Conservation (phyloP, 2,797 vertebrate species). For the Myiothlypis coronata region DNA sequence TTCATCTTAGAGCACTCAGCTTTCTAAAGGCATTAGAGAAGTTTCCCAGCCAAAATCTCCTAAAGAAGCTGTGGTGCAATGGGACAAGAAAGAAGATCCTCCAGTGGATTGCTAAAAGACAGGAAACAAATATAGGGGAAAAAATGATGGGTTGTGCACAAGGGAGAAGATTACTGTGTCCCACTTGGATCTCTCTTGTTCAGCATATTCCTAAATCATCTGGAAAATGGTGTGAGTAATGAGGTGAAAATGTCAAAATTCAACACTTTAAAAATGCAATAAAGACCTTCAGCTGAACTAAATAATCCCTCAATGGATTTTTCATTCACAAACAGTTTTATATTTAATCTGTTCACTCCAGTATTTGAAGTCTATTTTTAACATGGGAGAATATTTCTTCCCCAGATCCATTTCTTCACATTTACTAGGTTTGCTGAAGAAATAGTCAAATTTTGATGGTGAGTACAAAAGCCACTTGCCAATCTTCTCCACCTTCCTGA, state of each 20-base stretch:
- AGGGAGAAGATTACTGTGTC: not conserved
- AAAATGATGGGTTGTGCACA: not conserved
- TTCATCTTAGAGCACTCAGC: not conserved
- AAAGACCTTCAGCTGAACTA: not conserved
- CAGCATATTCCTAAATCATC: not conserved
- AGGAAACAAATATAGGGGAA: not conserved
- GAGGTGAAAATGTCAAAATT: slow-evolving; percentile 1
- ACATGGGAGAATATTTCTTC: not conserved
- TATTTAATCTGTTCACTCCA: not conserved
- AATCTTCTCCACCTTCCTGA: not conserved
- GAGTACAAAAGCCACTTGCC: not conserved
- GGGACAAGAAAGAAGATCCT: not conserved
- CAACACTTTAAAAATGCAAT: not conserved
- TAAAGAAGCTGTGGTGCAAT: not conserved
- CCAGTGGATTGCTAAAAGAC: not conserved
- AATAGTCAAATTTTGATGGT: not conserved
- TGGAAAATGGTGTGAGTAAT: not conserved
- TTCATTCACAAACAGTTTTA: not conserved
- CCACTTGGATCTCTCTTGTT: not conserved
- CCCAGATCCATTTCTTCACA: not conserved
- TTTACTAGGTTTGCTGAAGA: not conserved
- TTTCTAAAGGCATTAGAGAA: not conserved
- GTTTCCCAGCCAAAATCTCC: not conserved
- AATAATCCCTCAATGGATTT: not conserved
- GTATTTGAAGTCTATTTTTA: not conserved